Percentiles rank a stretch among this genome's conserved stretches.
phyloP scores from a whole-genome alignment of 2,888 invertebrate species.

The Xestia xanthographa region DNA sequence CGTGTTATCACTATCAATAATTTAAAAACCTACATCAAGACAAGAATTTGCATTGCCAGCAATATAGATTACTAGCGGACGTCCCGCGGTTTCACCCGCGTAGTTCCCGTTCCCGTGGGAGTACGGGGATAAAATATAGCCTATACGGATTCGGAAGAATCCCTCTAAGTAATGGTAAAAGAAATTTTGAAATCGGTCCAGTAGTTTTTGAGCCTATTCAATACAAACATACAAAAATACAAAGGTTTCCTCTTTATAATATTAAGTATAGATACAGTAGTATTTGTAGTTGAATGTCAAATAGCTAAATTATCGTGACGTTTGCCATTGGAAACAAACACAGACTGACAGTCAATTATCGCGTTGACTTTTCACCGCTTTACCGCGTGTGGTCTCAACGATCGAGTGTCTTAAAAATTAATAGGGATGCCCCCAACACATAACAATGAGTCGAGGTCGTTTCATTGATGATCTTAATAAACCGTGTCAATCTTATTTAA shows the following conservation, averaged over 20 bases:
- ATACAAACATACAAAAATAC: too few relatives aligned
- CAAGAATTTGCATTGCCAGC: background rate
- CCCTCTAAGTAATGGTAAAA: too few relatives aligned
- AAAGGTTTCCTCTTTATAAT: too few relatives aligned
- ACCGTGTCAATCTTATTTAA: slow-evolving; percentile 78
- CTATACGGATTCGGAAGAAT: too few relatives aligned
- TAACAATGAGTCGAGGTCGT: slow-evolving; percentile 79
- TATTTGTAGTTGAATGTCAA: background rate
- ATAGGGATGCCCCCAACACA: slow-evolving; percentile 77
- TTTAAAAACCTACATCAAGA: background rate
- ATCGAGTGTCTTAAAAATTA: slow-evolving; percentile 75
- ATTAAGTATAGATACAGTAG: too few relatives aligned
- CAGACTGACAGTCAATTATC: slow-evolving; percentile 73
- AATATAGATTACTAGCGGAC: background rate
- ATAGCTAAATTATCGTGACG: slow-evolving; percentile 22
- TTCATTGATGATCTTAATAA: slow-evolving; percentile 72
- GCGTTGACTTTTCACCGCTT: slow-evolving; percentile 79
- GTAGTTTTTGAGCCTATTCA: too few relatives aligned
- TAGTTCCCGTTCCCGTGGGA: too few relatives aligned
- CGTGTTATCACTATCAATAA: background rate
- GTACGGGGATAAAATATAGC: too few relatives aligned
- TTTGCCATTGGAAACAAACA: slow-evolving; percentile 23
- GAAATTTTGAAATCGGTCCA: too few relatives aligned
- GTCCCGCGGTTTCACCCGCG: too few relatives aligned
- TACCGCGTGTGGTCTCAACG: slow-evolving; percentile 79